Evolutionary conservation across 1,140 invertebrate genomes (phyloP).

Genomic region (Pseudomyrmex gracilis): DNA sequence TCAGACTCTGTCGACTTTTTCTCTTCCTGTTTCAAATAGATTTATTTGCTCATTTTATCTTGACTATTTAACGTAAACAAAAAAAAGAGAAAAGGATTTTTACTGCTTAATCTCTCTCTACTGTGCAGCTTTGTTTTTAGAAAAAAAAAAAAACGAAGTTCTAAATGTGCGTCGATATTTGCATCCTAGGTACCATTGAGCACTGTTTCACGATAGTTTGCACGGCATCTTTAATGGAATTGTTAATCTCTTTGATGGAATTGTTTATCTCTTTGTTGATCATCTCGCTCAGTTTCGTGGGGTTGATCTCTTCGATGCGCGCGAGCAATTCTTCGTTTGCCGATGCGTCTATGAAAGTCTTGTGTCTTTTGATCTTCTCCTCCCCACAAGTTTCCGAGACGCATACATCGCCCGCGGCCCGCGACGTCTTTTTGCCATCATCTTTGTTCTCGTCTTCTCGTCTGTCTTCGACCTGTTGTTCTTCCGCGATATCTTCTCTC

Average conservation of each 20-base stretch:
- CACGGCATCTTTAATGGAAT: conserved; percentile 73
- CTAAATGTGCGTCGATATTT: conserved; percentile 59
- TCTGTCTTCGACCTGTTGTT: not conserved
- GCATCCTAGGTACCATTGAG: conserved; percentile 72
- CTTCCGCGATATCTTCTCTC: not conserved
- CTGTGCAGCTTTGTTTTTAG: not conserved
- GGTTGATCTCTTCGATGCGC: not conserved
- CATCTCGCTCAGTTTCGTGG: conserved; percentile 63
- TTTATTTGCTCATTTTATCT: not conserved
- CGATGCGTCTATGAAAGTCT: not conserved
- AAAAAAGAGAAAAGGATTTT: not conserved
- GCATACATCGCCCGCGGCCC: conserved; percentile 13
- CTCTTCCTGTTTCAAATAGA: conserved; percentile 43
- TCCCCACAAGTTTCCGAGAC: not conserved
- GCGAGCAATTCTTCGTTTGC: not conserved
- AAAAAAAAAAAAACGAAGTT: conserved; percentile 3
- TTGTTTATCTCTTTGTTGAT: conserved; percentile 56
- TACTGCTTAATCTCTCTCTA: not conserved
- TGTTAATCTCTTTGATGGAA: conserved; percentile 55
- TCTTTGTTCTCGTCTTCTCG: conserved; percentile 19
- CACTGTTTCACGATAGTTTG: conserved; percentile 67
- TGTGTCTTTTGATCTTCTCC: not conserved
- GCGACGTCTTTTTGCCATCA: conserved; percentile 14
- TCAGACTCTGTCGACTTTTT: not conserved
- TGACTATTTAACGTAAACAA: not conserved